Base-by-base conservation (phyloP, 2,888 invertebrate species). In the Siphlonurus alternatus region DNA sequence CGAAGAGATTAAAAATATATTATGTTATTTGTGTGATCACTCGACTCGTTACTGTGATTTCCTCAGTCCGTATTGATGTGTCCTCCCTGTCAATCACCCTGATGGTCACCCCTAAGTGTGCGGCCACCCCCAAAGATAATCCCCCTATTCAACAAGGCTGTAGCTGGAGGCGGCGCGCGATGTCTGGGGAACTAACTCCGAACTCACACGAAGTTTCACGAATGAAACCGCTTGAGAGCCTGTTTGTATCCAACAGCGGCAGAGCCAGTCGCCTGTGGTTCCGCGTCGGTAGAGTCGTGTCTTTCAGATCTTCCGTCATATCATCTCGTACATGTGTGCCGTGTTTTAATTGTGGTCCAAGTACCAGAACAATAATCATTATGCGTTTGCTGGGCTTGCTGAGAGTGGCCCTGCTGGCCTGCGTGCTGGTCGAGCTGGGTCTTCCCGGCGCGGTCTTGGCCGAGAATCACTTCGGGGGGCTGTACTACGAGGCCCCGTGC, bases 401-500 rank as follows among this genome's bases (percentile, higher is more conserved):
- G 19, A 56, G 20, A 20, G 7, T 56, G 7, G 56, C 22, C 5
- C 56, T 56, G 7, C 20, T 56, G 5, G 56, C 56, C 7, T 20
- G 56, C 20, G 56, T 56, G 19, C 7, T 56, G n/a, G n/a, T 56
- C 22, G 19, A 56, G 22, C 20, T 56, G n/a, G 56, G 56, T 20
- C 56, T 56, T n/a, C 22, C 19, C 7, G 56, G 5, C n/a, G 5
- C n/a, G 7, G 56, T 56, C 15, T 56, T n/a, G 5, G 56, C 56
- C n/a, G 56, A 56, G 19, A 56, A 56, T 22, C 56, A 56, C 56
- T 56, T 56, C 56, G 56, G 56, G 20, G 56, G 56, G 56, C 56
- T 56, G 5, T 56, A 56, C n/a, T 56, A 56, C 20, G 56, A 56
- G n/a, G 56, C 56, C 7, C 56, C 56, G 7, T 56, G 56, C n/a